phyloP scores from a whole-genome alignment of 2,888 invertebrate genomes.

The Aporophyla nigra region DNA sequence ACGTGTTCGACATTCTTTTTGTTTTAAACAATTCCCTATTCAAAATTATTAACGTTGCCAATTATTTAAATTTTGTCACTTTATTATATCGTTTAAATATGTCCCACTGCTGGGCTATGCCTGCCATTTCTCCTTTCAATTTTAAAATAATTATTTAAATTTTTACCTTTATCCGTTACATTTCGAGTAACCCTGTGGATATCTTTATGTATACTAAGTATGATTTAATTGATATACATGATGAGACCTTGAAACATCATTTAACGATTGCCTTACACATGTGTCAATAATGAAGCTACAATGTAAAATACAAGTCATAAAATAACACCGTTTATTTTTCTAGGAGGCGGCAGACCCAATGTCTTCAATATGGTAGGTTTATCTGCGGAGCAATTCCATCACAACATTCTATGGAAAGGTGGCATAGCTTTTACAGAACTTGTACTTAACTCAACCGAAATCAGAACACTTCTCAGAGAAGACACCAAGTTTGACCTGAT shows the following conservation, averaged over 20 bases:
- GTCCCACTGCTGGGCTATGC: background rate
- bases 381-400: slow-evolving; percentile 82
- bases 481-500: slow-evolving; percentile 86
- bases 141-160: background rate
- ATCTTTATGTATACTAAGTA: background rate
- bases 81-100: too few species aligned
- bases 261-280: background rate
- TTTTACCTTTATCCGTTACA: background rate
- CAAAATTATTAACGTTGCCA: background rate
- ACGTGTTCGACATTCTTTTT: background rate
- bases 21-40: background rate
- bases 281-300: background rate
- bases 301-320: background rate
- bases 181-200: background rate
- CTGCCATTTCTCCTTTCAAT: background rate
- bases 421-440: slow-evolving; percentile 82
- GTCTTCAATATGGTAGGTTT: slow-evolving; percentile 82
- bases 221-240: background rate
- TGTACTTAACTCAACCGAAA: slow-evolving; percentile 78
- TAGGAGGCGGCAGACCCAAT: slow-evolving; percentile 82
- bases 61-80: too few species aligned
- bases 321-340: slow-evolving; percentile 53
- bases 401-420: slow-evolving; percentile 81
- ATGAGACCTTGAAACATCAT: background rate
- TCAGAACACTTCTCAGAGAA: slow-evolving; percentile 77